These are phyloP conservation scores for Spialia ferax DNA, from an alignment of 2,888 invertebrate genomes.

Conservation along the genomic window DNA sequence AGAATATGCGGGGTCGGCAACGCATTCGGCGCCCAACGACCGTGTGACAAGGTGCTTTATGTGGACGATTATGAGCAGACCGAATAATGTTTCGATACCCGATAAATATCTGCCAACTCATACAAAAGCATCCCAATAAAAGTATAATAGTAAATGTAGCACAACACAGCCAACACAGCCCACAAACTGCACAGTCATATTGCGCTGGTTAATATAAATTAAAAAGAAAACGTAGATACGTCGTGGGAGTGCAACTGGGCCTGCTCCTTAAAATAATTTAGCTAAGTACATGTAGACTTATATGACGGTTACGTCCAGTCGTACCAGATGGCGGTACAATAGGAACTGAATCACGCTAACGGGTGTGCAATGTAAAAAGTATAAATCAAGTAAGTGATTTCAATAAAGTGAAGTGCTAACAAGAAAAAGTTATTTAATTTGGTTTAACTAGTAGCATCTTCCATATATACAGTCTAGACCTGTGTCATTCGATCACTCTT, in stretches of 20 bases:
- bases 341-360: too few species aligned
- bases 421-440: too few species aligned
- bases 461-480: too few species aligned
- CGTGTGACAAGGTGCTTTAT: constrained; percentile 87
- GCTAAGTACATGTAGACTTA: not conserved
- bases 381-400: too few species aligned
- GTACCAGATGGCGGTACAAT: too few species aligned
- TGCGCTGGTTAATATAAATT: constrained; percentile 78
- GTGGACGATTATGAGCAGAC: constrained; percentile 83
- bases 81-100: constrained; percentile 85
- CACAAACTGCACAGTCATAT: constrained; percentile 83
- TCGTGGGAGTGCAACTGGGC: constrained; percentile 5
- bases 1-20: constrained; percentile 76
- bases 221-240: constrained; percentile 67
- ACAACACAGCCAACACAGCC: constrained; percentile 66
- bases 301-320: too few species aligned
- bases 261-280: constrained; percentile 31
- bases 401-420: too few species aligned
- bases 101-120: constrained; percentile 87
- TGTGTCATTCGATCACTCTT: too few species aligned
- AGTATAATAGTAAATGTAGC: constrained; percentile 85
- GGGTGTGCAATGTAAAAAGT: too few species aligned
- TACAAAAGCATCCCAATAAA: constrained; percentile 86
- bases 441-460: too few species aligned
- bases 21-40: constrained; percentile 84